A percentile compares a stretch with the other conserved stretches of the same genome.
These are phyloP conservation scores for Tigriopus japonicus DNA, from an alignment of 1,140 invertebrate species.

Conservation along the genomic window DNA sequence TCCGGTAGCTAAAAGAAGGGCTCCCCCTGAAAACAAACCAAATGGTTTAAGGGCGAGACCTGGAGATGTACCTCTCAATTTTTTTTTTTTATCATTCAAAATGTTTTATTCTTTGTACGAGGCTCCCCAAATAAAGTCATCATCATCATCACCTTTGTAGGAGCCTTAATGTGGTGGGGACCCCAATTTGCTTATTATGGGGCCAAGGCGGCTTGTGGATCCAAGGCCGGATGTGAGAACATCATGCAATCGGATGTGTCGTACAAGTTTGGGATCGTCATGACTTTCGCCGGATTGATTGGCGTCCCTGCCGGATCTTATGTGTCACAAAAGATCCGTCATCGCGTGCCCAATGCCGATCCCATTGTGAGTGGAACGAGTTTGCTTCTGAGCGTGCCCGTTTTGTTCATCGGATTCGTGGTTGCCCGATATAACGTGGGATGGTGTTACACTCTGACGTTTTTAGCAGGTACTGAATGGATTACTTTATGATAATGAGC, in stretches of 20 bases:
- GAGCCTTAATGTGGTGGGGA: constrained; percentile 83
- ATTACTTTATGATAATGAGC: neutral
- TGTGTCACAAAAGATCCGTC: constrained; percentile 48
- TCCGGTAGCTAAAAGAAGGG: too few species aligned
- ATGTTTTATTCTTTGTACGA: too few species aligned
- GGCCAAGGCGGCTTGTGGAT: constrained; percentile 11
- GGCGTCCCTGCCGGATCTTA: constrained; percentile 74
- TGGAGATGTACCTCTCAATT: too few species aligned
- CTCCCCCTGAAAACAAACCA: too few species aligned
- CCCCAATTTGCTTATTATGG: constrained; percentile 43
- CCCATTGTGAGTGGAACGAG: constrained; percentile 79
- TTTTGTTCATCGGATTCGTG: constrained; percentile 54
- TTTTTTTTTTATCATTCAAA: too few species aligned
- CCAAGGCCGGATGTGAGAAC: constrained; percentile 3
- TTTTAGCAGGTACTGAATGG: constrained; percentile 47
- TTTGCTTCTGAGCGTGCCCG: constrained; percentile 59
- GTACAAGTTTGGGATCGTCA: constrained; percentile 77
- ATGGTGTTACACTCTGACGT: constrained; percentile 53
- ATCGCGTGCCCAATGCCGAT: constrained; percentile 37
- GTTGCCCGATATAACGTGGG: constrained; percentile 38
- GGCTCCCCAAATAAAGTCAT: too few species aligned
- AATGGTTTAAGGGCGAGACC: too few species aligned
- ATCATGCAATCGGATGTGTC: constrained; percentile 45
- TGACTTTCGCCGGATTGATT: constrained; percentile 73
- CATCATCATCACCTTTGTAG: too few species aligned